A percentile compares a stretch with the other conserved stretches of the same genome.
Conservation (phyloP, 2,888 invertebrate species). For the Alcis repandata region DNA sequence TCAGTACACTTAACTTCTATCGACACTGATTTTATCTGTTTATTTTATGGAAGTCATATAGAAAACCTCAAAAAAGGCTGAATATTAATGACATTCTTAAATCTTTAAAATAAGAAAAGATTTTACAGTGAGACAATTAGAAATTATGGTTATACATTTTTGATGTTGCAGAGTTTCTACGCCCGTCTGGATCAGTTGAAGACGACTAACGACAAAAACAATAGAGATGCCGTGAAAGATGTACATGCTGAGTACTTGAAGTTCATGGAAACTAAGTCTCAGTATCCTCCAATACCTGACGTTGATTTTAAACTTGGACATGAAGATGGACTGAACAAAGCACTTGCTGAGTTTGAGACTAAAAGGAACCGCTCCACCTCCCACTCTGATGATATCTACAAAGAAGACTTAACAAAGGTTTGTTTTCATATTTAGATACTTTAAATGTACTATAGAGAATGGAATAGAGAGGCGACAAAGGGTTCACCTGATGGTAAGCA, state of each 20-base stretch:
- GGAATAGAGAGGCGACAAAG: no score
- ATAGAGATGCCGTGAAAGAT: slow-evolving; percentile 22
- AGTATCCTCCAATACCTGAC: slow-evolving; percentile 26
- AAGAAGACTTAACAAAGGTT: slow-evolving; percentile 30
- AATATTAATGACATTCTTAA: no score
- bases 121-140: no score
- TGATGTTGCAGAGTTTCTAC: slow-evolving; percentile 11
- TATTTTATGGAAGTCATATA: background rate
- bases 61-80: background rate
- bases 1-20: background rate
- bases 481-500: no score
- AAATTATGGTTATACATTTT: background rate
- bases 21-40: background rate
- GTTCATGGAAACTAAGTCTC: slow-evolving; percentile 22
- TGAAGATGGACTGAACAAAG: slow-evolving; percentile 8
- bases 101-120: background rate
- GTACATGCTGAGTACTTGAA: slow-evolving; percentile 15
- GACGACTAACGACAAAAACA: slow-evolving; percentile 25
- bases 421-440: no score
- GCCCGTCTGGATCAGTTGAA: slow-evolving; percentile 11
- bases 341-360: slow-evolving; percentile 8
- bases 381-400: slow-evolving; percentile 22
- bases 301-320: slow-evolving; percentile 11
- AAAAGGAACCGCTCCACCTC: slow-evolving; percentile 14
- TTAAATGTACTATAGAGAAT: no score